A percentile compares a stretch with the other conserved stretches of the same genome.
phyloP scores from a whole-genome alignment of 2,888 invertebrate genomes.

The Anthrax anthrax region DNA sequence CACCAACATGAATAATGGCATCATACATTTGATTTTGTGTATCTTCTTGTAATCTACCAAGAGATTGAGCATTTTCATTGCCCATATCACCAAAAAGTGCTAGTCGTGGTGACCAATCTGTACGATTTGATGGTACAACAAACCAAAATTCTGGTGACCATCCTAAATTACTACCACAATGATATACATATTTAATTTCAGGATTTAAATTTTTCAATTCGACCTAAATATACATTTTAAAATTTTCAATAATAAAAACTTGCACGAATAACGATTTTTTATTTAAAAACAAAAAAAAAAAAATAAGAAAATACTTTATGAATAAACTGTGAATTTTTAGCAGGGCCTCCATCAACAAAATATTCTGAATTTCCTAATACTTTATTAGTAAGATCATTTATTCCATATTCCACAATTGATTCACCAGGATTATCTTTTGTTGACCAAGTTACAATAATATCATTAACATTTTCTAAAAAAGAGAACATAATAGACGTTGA shows the following conservation, averaged over 20 bases:
- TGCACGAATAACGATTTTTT: too few species aligned
- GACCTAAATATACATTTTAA: slow-evolving; percentile 18
- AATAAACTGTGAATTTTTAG: slow-evolving; percentile 53
- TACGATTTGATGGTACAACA: slow-evolving; percentile 49
- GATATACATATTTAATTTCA: slow-evolving; percentile 58
- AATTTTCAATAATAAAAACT: neutral
- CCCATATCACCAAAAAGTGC: slow-evolving; percentile 94
- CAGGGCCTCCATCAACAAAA: slow-evolving; percentile 62
- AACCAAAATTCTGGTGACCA: slow-evolving; percentile 76
- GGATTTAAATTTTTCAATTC: slow-evolving; percentile 44
- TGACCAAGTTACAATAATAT: slow-evolving; percentile 72
- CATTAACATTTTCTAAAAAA: slow-evolving; percentile 43
- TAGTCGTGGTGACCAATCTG: slow-evolving; percentile 62
- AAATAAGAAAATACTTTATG: slow-evolving; percentile 44
- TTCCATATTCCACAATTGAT: slow-evolving; percentile 63
- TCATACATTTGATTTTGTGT: slow-evolving; percentile 67
- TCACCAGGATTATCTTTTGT: slow-evolving; percentile 52
- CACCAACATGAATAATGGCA: slow-evolving; percentile 80
- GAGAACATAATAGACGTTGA: too few species aligned
- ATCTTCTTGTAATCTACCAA: slow-evolving; percentile 72
- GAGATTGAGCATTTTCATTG: slow-evolving; percentile 71
- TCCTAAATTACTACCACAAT: slow-evolving; percentile 61
- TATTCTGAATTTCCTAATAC: slow-evolving; percentile 42
- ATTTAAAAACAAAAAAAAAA: too few species aligned
- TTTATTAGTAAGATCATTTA: slow-evolving; percentile 39